phyloP scores from a whole-genome alignment of 1,140 invertebrate genomes.

The Drosophila teissieri region DNA sequence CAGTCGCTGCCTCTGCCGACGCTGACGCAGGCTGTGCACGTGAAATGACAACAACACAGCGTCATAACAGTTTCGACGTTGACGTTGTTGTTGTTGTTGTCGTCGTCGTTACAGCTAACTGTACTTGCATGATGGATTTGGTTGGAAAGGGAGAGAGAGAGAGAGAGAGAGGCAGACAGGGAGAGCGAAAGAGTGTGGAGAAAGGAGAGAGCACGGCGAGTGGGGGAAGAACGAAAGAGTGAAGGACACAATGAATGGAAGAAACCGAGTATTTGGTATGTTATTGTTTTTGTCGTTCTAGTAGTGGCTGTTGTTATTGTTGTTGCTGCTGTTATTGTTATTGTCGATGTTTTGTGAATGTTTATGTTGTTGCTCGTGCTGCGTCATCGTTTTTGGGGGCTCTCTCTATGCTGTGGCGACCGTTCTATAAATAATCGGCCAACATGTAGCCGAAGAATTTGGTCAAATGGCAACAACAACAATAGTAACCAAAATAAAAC shows the following conservation, averaged over 20 bases:
- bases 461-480: constrained; percentile 59
- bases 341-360: constrained; percentile 31
- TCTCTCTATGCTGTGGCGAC: constrained; percentile 46
- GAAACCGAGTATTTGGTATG: constrained; percentile 8
- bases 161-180: not conserved
- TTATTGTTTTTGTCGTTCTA: constrained; percentile 23
- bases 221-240: constrained; percentile 1
- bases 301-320: constrained; percentile 1
- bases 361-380: constrained; percentile 48
- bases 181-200: not conserved
- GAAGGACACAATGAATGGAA: constrained; percentile 25
- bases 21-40: constrained; percentile 22
- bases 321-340: constrained; percentile 37
- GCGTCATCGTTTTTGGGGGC: constrained; percentile 58
- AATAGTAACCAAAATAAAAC: constrained; percentile 38
- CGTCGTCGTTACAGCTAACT: constrained; percentile 34
- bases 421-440: constrained; percentile 67
- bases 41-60: constrained; percentile 25
- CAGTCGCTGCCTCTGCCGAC: not conserved
- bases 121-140: constrained; percentile 39
- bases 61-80: constrained; percentile 10
- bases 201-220: not conserved
- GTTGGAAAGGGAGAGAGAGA: constrained; percentile 4
- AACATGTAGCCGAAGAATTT: constrained; percentile 67
- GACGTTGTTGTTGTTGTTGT: not conserved